Conservation (phyloP, 2,797 vertebrate species). For the Tenualosa thibaudeaui region DNA sequence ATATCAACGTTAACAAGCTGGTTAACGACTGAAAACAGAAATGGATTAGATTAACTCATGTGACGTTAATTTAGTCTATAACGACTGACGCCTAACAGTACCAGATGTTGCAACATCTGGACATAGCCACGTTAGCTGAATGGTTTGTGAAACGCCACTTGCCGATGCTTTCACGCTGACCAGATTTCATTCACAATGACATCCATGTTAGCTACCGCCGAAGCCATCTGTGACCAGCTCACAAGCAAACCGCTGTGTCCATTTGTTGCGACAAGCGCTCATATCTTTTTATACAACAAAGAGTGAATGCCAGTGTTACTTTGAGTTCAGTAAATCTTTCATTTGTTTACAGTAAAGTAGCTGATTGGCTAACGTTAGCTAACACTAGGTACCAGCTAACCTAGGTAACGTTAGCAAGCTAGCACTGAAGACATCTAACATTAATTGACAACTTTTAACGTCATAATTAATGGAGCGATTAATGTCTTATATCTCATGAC, state of each 20-base stretch:
- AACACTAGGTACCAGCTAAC: not conserved
- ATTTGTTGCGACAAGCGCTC: not conserved
- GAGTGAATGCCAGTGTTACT: not conserved
- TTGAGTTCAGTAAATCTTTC: not conserved
- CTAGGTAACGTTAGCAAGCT: not conserved
- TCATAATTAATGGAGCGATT: not conserved
- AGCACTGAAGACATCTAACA: not conserved
- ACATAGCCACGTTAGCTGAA: not conserved
- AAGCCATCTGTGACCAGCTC: not conserved
- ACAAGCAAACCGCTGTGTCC: not conserved
- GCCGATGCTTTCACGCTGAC: not conserved
- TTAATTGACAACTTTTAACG: conserved; percentile 7
- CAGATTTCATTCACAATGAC: not conserved
- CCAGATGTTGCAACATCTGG: not conserved
- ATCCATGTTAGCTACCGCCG: not conserved
- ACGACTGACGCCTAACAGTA: not conserved
- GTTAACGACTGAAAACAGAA: not conserved
- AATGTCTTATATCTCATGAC: not conserved
- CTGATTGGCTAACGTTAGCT: not conserved
- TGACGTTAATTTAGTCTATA: not conserved
- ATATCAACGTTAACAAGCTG: not conserved
- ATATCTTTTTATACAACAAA: not conserved
- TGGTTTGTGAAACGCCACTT: not conserved
- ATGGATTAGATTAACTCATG: not conserved
- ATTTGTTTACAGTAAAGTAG: not conserved